Evolutionary conservation across 2,113 vertebrate genomes (phyloP).

Genomic region (Synodontis membranacea): DNA sequence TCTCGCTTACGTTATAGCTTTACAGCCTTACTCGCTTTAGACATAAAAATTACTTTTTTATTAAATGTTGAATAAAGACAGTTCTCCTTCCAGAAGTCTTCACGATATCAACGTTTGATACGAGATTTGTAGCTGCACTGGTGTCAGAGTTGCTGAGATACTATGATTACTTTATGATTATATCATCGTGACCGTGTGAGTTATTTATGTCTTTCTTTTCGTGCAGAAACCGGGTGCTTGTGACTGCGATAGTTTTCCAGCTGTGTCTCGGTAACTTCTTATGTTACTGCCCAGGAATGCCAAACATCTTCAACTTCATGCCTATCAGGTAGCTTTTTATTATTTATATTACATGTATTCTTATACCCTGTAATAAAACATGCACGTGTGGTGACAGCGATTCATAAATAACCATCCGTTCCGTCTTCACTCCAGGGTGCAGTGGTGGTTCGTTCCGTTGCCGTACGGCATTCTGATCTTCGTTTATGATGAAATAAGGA

Average conservation of each 20-base stretch:
- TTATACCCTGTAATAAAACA: not conserved
- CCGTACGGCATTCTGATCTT: constrained; percentile 84
- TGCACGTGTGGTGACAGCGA: not conserved
- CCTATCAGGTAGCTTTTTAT: constrained; percentile 77
- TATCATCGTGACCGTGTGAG: not conserved
- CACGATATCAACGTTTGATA: not conserved
- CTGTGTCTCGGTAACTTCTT: constrained; percentile 82
- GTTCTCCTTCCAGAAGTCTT: too few relatives aligned
- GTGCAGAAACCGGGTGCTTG: constrained; percentile 79
- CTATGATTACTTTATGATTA: not conserved
- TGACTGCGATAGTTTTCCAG: constrained; percentile 84
- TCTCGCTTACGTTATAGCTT: not conserved
- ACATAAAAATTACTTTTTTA: too few relatives aligned
- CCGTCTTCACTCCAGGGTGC: constrained; percentile 66
- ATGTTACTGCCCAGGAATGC: constrained; percentile 87
- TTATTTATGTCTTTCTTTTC: constrained; percentile 20
- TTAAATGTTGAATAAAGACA: too few relatives aligned
- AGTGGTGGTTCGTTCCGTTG: constrained; percentile 85
- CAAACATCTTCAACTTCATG: constrained; percentile 90
- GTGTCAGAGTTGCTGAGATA: not conserved
- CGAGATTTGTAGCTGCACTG: not conserved
- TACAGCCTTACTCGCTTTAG: too few relatives aligned
- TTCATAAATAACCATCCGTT: not conserved
- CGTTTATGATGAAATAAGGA: constrained; percentile 84
- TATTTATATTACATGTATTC: not conserved